These are phyloP conservation scores for Lordiphosa andalusiaca DNA, from an alignment of 2,888 invertebrate genomes.

Conservation along the genomic window DNA sequence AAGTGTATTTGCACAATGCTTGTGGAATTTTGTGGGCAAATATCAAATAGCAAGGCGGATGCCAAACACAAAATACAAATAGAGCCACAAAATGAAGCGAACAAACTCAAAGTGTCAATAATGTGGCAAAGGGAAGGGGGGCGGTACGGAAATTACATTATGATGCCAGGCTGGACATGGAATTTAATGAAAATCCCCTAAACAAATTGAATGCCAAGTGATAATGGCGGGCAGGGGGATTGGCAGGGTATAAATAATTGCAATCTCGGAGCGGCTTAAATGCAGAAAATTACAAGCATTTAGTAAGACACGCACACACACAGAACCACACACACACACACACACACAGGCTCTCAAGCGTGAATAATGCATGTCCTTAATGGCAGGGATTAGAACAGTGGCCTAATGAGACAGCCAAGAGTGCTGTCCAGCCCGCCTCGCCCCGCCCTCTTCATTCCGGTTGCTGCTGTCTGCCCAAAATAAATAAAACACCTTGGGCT, in stretches of 20 bases:
- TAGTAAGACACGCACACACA: conserved; percentile 15
- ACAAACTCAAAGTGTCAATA: conserved; percentile 46
- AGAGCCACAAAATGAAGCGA: conserved; percentile 20
- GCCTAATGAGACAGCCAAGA: conserved; percentile 50
- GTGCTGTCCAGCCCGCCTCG: no score
- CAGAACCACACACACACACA: conserved; percentile 10
- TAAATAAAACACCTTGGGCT: conserved; percentile 56
- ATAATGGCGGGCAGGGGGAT: conserved; percentile 12
- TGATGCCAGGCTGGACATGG: conserved; percentile 9
- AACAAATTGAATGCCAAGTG: conserved; percentile 46
- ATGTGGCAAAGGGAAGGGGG: conserved; percentile 12
- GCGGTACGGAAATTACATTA: conserved; percentile 31
- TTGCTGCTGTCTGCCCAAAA: conserved; percentile 22
- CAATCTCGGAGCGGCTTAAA: conserved; percentile 30
- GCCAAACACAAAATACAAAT: conserved; percentile 12
- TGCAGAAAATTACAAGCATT: conserved; percentile 43
- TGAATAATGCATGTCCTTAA: conserved; percentile 64
- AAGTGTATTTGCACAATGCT: conserved; percentile 50
- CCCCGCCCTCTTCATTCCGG: conserved; percentile 2
- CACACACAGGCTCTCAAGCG: conserved; percentile 19
- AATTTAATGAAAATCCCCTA: conserved; percentile 25
- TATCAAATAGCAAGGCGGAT: conserved; percentile 20
- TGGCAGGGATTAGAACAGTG: conserved; percentile 50
- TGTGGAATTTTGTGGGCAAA: conserved; percentile 39
- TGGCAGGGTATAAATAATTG: conserved; percentile 43